These are phyloP conservation scores for Aphidius gifuensis DNA, from an alignment of 1,140 invertebrate genomes.

Conservation along the genomic window DNA sequence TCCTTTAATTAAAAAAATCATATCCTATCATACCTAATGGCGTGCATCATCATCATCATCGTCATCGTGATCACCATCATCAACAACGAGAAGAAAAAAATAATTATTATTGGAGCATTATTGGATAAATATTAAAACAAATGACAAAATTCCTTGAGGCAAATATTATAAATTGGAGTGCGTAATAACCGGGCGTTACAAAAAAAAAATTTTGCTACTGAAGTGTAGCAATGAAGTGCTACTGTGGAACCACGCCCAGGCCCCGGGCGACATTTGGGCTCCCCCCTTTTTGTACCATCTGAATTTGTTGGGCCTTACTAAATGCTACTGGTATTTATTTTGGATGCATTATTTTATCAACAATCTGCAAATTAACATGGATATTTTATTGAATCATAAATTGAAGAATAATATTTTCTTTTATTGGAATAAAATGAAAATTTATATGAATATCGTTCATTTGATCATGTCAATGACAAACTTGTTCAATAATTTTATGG, in stretches of 20 bases:
- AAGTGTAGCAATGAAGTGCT: slow-evolving; percentile 33
- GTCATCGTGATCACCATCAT: too few species aligned
- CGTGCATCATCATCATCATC: too few species aligned
- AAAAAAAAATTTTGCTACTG: slow-evolving; percentile 20
- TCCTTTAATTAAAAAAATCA: too few species aligned
- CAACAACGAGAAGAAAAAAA: neutral
- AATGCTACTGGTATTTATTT: neutral
- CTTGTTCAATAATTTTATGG: slow-evolving; percentile 13
- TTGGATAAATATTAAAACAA: slow-evolving; percentile 9
- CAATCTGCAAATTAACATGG: too few species aligned
- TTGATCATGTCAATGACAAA: slow-evolving; percentile 6
- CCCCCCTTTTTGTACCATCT: slow-evolving; percentile 1
- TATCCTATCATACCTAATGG: too few species aligned
- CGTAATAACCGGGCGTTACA: slow-evolving; percentile 36
- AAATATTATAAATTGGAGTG: slow-evolving; percentile 40
- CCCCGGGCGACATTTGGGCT: slow-evolving; percentile 38
- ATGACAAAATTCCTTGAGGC: slow-evolving; percentile 28
- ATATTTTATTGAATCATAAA: too few species aligned
- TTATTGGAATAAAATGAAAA: neutral
- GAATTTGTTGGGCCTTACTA: neutral
- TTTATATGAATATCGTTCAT: neutral
- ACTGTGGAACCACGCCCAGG: slow-evolving; percentile 45
- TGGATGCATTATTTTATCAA: too few species aligned
- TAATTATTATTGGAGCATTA: neutral
- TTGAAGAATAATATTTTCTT: neutral